phyloP scores from a whole-genome alignment of 2,113 vertebrate species.

The Acanthisitta chloris region DNA sequence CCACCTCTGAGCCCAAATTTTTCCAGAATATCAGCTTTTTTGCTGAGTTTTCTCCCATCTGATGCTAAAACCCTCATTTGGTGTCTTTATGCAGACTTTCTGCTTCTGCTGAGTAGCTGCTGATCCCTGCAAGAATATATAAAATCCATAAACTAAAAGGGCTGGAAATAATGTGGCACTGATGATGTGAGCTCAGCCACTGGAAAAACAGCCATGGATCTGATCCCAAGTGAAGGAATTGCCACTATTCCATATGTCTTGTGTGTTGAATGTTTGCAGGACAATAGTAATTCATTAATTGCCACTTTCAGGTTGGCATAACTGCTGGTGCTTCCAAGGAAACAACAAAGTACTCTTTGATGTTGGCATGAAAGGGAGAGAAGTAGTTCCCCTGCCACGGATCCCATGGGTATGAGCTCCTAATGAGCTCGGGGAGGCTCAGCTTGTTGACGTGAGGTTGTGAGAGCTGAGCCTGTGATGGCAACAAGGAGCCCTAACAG shows the following conservation, averaged over 20 bases:
- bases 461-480: not conserved
- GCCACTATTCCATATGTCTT: not conserved
- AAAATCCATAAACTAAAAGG: not conserved
- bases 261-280: not conserved
- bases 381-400: not conserved
- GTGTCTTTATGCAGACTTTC: not conserved
- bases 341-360: not conserved
- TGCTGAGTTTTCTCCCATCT: not conserved
- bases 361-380: not conserved
- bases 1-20: not conserved
- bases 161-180: not conserved
- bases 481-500: not conserved
- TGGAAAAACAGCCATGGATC: accelerated
- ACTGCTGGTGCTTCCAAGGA: not conserved
- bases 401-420: not conserved
- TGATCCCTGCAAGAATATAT: not conserved
- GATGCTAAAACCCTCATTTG: not conserved
- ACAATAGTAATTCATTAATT: not conserved
- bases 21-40: not conserved
- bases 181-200: not conserved
- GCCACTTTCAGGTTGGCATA: not conserved
- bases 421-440: not conserved
- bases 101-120: not conserved
- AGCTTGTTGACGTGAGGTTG: not conserved
- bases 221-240: not conserved